These are phyloP conservation scores for Dipodomys ordii DNA, from an alignment of 2,113 vertebrate species.

Conservation along the genomic window DNA sequence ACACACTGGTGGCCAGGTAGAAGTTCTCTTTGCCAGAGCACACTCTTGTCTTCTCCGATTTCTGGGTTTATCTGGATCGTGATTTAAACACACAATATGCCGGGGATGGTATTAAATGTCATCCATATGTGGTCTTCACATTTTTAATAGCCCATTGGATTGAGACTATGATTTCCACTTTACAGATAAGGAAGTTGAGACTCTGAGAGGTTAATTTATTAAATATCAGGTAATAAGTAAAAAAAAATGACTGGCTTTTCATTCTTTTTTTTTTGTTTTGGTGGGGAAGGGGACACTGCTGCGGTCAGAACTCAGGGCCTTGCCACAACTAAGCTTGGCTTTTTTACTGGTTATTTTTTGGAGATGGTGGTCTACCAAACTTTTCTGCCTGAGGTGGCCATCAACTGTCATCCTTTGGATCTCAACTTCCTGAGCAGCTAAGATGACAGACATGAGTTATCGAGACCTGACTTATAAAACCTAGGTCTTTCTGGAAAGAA, in stretches of 20 bases:
- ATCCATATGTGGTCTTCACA: neutral
- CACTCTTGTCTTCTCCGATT: neutral
- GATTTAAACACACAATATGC: neutral
- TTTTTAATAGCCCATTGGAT: neutral
- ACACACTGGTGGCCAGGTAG: neutral
- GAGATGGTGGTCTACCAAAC: too few species aligned
- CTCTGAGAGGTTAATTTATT: constrained; percentile 14
- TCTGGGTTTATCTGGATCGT: neutral
- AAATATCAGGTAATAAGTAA: constrained; percentile 54
- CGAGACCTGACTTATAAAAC: neutral
- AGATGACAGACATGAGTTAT: too few species aligned
- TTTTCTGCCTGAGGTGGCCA: too few species aligned
- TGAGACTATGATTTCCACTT: constrained; percentile 25
- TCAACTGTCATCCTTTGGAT: too few species aligned
- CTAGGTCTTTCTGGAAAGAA: constrained; percentile 53
- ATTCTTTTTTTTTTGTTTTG: too few species aligned
- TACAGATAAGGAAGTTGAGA: constrained; percentile 19
- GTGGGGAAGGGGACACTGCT: too few species aligned
- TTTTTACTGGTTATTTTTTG: too few species aligned
- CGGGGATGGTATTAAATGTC: neutral
- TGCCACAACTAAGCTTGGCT: neutral
- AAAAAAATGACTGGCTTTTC: constrained; percentile 18
- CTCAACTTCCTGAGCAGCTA: too few species aligned
- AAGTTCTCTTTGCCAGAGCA: neutral
- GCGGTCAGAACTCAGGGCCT: neutral